Percentiles rank a stretch among this genome's conserved stretches.
Evolutionary conservation across 1,140 invertebrate species (phyloP).

Genomic region (Acromyrmex echinatior): DNA sequence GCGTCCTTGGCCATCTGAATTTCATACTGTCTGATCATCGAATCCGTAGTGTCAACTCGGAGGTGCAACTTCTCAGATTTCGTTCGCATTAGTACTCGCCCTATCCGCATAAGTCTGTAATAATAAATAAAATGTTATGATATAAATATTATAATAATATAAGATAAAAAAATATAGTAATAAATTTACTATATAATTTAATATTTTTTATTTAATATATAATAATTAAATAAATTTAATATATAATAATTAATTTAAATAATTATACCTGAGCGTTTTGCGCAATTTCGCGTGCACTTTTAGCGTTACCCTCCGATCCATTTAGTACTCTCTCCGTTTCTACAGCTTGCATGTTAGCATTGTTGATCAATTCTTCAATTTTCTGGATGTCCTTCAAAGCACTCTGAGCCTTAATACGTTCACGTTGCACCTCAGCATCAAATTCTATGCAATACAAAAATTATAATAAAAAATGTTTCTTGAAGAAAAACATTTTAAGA

Average conservation of each 20-base stretch:
- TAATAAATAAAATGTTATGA: constrained; percentile 40
- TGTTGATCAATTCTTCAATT: constrained; percentile 87
- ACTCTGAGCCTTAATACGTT: constrained; percentile 89
- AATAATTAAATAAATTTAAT: background rate
- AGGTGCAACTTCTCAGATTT: constrained; percentile 92
- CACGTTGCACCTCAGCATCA: constrained; percentile 95
- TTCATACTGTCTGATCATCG: constrained; percentile 91
- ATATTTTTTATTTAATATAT: background rate
- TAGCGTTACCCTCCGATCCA: constrained; percentile 93
- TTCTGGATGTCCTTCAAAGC: constrained; percentile 88
- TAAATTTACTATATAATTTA: background rate
- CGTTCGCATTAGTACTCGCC: constrained; percentile 89
- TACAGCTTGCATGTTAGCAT: constrained; percentile 88
- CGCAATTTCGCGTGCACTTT: constrained; percentile 91
- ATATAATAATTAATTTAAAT: background rate
- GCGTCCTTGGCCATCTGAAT: constrained; percentile 92
- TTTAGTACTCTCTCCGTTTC: constrained; percentile 91
- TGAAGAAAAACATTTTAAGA: background rate
- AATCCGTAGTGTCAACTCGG: constrained; percentile 91
- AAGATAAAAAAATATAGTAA: background rate
- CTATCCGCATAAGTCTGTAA: constrained; percentile 84
- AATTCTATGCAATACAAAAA: constrained; percentile 89
- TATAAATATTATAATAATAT: constrained; percentile 5
- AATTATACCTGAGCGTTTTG: constrained; percentile 91
- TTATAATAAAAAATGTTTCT: background rate